These are phyloP conservation scores for Phasia obesa DNA, from an alignment of 2,888 invertebrate genomes.

Conservation along the genomic window DNA sequence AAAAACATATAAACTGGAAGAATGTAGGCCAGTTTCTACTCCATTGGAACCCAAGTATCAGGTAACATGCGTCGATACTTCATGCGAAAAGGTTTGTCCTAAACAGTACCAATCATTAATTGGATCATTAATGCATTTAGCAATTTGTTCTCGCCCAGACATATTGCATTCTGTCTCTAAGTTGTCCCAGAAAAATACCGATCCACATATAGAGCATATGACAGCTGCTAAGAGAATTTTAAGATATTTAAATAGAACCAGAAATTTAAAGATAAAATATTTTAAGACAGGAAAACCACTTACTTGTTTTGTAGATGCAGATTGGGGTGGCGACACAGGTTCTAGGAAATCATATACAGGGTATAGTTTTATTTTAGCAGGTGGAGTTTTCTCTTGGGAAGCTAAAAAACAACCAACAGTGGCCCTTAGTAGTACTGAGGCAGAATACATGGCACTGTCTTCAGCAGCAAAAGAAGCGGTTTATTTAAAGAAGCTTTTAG, in stretches of 20 bases:
- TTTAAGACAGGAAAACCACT: slow-evolving; percentile 1
- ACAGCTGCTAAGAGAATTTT: slow-evolving; percentile 70
- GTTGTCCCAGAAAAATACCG: slow-evolving; percentile 69
- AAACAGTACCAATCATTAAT: slow-evolving; percentile 66
- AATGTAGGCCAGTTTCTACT: slow-evolving; percentile 68
- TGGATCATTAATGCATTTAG: slow-evolving; percentile 67
- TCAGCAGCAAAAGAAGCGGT: slow-evolving; percentile 84
- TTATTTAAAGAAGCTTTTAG: slow-evolving; percentile 13
- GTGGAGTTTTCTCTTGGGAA: neutral
- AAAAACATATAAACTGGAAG: slow-evolving; percentile 65
- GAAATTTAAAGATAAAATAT: neutral
- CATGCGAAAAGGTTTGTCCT: slow-evolving; percentile 48
- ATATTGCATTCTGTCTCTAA: slow-evolving; percentile 71
- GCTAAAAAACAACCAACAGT: slow-evolving; percentile 9
- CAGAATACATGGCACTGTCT: slow-evolving; percentile 78
- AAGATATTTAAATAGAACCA: slow-evolving; percentile 60
- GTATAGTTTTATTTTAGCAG: slow-evolving; percentile 72
- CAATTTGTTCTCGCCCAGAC: slow-evolving; percentile 68
- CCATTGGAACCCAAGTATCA: slow-evolving; percentile 69
- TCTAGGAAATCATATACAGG: slow-evolving; percentile 21
- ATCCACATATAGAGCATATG: slow-evolving; percentile 72
- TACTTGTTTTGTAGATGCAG: slow-evolving; percentile 18
- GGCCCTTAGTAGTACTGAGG: slow-evolving; percentile 1
- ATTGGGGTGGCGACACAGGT: slow-evolving; percentile 25
- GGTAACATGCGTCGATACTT: slow-evolving; percentile 55